Base-by-base conservation (phyloP, 2,797 vertebrate genomes). In the Gallinago nigripennis region DNA sequence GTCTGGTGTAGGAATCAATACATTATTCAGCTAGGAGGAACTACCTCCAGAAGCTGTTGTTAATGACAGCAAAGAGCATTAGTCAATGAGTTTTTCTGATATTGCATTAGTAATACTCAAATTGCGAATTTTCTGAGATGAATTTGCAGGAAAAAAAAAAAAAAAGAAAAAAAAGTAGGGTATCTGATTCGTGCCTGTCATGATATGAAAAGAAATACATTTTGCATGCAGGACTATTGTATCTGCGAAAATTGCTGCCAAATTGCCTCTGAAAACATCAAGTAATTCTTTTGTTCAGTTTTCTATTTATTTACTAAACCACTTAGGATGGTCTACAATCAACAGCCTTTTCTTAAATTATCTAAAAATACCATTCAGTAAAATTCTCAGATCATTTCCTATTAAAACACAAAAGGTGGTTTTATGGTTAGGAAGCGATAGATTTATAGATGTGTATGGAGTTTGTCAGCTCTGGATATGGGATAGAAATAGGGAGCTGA, bases 271-370 rank as follows among this genome's bases (percentile, higher is more conserved):
- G 90, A 71, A 94, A 94, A 77, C 56, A 91, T 75, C 63, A 48
- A 91, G 58, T 83, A n/a, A 53, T 91, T 54, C 77, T 92, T 94
- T 95, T 90, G 65, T 94, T 94, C 50, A n/a, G 31, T 81, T 82
- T 71, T 81, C 20, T 91, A 58, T 87, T 94, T 95, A 78, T 94
- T 97, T 95, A 89, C 72, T 63, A 93, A 93, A 88, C 46, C 54
- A 61, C 50, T 96, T 78, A 81, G 3, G 25, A 70, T 91, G 23
- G 54, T 88, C 86, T 72, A 78, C 43, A 91, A 90, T 93, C 41
- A 94, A 54, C 60, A 71, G 65, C 5, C 41, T 81, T 88, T 92
- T 91, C 60, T 72, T 65, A 65, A 87, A 91, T 82, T 72, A 65
- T 71, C 75, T 85, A 51, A 92, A 94, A 95, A 87, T 78, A 75